Evolutionary conservation across 2,113 vertebrate genomes (phyloP).

Genomic region (Aptenodytes forsteri): DNA sequence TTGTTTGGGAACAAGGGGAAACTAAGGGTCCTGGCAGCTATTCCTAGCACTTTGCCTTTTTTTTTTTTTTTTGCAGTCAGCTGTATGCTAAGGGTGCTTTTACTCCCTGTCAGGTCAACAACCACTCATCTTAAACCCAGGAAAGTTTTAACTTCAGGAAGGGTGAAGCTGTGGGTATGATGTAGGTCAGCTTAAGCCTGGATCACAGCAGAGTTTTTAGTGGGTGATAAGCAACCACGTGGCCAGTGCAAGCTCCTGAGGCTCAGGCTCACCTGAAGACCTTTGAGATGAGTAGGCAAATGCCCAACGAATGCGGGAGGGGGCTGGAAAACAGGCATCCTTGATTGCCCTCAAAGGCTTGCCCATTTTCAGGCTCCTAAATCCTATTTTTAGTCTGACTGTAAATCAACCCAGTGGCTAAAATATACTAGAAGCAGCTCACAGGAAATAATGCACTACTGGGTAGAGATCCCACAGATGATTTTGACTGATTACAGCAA

Average conservation of each 20-base stretch:
- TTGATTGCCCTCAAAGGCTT: not conserved
- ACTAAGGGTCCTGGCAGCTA: rapidly evolving
- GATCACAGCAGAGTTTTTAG: not conserved
- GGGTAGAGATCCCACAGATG: not conserved
- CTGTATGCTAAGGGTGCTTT: not conserved
- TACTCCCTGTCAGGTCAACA: not conserved
- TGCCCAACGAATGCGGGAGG: rapidly evolving
- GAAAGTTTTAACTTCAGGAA: not conserved
- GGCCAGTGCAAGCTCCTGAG: not conserved
- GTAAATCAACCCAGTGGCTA: not conserved
- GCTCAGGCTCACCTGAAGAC: not conserved
- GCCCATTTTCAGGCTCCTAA: not conserved
- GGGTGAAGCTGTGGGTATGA: not conserved
- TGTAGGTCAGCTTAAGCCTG: not conserved
- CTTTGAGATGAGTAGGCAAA: not conserved
- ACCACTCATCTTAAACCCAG: rapidly evolving
- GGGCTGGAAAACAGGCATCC: not conserved
- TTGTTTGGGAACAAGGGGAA: not conserved
- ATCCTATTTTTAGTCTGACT: not conserved
- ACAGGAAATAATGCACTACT: not conserved
- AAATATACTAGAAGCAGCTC: not conserved
- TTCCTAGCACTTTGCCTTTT: not conserved
- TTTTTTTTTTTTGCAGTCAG: not conserved
- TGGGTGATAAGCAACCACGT: not conserved
- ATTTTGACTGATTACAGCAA: not conserved